Percentiles rank a stretch among this genome's conserved stretches.
Conservation (phyloP, 2,888 invertebrate species). For the Hofmannophila pseudospretella region DNA sequence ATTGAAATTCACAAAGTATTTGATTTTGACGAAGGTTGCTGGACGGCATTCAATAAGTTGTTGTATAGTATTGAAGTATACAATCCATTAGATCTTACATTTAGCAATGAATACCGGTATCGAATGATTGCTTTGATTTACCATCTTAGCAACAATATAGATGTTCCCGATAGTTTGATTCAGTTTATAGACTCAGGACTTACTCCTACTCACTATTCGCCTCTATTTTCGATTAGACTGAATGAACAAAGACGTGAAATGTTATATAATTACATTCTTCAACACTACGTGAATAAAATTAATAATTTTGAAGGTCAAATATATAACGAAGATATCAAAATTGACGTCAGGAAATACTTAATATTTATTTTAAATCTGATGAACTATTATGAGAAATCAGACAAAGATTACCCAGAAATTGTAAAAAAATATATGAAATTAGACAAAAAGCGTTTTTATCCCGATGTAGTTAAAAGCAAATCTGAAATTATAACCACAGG, state of each 20-base stretch:
- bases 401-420: constrained; percentile 33
- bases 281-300: constrained; percentile 28
- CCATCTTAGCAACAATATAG: constrained; percentile 31
- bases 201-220: too few relatives aligned
- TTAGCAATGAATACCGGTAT: constrained; percentile 15
- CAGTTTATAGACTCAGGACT: constrained; percentile 14
- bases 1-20: constrained; percentile 31
- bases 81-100: constrained; percentile 5
- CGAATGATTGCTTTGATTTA: constrained; percentile 33
- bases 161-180: constrained; percentile 25
- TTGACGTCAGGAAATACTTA: constrained; percentile 17
- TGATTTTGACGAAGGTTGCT: constrained; percentile 39
- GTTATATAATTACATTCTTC: constrained; percentile 26
- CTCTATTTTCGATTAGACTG: constrained; percentile 10
- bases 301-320: constrained; percentile 16
- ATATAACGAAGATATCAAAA: constrained; percentile 20
- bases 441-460: constrained; percentile 19
- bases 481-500: constrained; percentile 14
- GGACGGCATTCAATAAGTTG: constrained; percentile 41
- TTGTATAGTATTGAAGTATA: constrained; percentile 40
- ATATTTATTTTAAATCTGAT: constrained; percentile 22
- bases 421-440: constrained; percentile 29
- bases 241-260: constrained; percentile 18
- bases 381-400: constrained; percentile 25
- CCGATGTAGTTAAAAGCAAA: neutral